Conservation (phyloP, 2,113 vertebrate species). For the Nesogale talazaci region DNA sequence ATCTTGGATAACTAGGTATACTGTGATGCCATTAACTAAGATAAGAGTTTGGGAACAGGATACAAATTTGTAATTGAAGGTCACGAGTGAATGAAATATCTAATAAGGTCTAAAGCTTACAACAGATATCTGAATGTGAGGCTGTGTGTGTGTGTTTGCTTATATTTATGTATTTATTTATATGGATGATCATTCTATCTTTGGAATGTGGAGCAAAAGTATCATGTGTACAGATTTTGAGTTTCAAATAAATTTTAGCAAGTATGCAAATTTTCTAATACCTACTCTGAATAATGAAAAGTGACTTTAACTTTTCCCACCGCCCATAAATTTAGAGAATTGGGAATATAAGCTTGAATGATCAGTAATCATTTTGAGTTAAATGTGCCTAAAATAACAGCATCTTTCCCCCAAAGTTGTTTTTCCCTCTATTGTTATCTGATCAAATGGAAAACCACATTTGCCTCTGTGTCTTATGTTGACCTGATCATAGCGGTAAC, state of each 20-base stretch:
- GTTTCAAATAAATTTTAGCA: not conserved
- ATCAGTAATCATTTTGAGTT: slow-evolving; percentile 21
- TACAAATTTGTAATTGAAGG: not conserved
- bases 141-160: not conserved
- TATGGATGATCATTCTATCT: not conserved
- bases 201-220: not conserved
- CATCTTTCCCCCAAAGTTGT: not conserved
- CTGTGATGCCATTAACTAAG: not conserved
- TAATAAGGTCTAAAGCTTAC: not conserved
- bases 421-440: not conserved
- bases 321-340: not conserved
- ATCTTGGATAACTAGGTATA: not conserved
- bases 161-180: not conserved
- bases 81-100: not conserved
- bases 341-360: not conserved
- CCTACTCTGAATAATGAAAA: not conserved
- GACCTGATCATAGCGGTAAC: not conserved
- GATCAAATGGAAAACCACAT: not conserved
- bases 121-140: not conserved
- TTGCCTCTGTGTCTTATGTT: not conserved
- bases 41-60: not conserved
- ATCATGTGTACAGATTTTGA: not conserved
- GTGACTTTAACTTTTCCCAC: not conserved
- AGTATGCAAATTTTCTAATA: not conserved
- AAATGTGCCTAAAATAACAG: not conserved